Evolutionary conservation across 2,113 vertebrate genomes (phyloP).

Genomic region (Corythaeola cristata): DNA sequence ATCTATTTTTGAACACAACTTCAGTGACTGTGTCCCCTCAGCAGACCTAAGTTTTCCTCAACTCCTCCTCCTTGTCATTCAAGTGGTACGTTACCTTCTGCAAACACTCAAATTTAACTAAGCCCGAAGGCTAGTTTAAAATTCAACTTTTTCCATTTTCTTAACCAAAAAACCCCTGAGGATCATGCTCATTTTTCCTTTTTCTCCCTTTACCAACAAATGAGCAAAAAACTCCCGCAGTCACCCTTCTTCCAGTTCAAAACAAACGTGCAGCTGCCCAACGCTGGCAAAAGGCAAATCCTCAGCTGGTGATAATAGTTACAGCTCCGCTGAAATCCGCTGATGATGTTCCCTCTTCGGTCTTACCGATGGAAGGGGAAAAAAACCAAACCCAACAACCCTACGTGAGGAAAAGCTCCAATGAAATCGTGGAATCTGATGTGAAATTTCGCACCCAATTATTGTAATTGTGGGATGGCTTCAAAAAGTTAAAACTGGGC

Average conservation of each 20-base stretch:
- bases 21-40: neutral
- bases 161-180: neutral
- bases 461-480: neutral
- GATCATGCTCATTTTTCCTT: neutral
- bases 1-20: neutral
- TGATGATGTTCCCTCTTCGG: neutral
- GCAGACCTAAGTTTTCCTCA: neutral
- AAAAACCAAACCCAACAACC: neutral
- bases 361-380: neutral
- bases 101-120: neutral
- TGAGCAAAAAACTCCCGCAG: neutral
- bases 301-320: neutral
- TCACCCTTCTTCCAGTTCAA: neutral
- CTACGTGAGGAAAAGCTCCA: neutral
- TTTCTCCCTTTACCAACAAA: neutral
- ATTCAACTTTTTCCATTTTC: neutral
- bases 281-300: neutral
- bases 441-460: neutral
- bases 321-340: neutral
- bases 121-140: neutral
- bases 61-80: neutral
- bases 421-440: neutral
- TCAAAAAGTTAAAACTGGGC: neutral
- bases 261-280: neutral
- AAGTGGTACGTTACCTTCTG: neutral